These are phyloP conservation scores for Portunus trituberculatus DNA, from an alignment of 1,140 invertebrate species.

Conservation along the genomic window DNA sequence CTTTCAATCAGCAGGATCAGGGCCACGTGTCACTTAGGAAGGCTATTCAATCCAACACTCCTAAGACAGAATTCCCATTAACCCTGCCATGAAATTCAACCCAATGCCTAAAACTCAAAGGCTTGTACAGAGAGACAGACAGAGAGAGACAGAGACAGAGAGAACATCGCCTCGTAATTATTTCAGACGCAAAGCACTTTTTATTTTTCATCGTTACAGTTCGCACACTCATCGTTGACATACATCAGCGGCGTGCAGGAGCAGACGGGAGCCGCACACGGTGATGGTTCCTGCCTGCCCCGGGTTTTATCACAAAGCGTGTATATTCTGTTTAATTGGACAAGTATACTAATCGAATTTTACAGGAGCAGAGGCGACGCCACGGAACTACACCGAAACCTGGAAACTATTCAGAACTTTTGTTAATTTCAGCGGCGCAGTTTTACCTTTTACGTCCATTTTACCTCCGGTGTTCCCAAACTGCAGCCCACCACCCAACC, in stretches of 20 bases:
- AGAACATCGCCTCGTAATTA: not conserved
- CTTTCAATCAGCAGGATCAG: too few relatives aligned
- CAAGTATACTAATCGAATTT: slow-evolving; percentile 24
- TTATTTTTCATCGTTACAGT: not conserved
- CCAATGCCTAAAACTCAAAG: too few relatives aligned
- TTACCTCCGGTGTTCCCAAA: slow-evolving; percentile 7
- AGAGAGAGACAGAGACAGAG: too few relatives aligned
- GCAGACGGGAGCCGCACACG: not conserved
- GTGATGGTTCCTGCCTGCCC: not conserved
- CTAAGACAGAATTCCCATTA: too few relatives aligned
- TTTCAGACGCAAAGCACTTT: not conserved
- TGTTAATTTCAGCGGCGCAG: slow-evolving; percentile 2
- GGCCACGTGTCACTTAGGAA: too few relatives aligned
- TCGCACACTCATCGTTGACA: slow-evolving; percentile 7
- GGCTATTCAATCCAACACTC: too few relatives aligned
- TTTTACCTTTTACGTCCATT: slow-evolving; percentile 14
- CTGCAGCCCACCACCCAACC: not conserved
- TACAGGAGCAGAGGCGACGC: slow-evolving; percentile 8
- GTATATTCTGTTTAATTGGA: slow-evolving; percentile 24
- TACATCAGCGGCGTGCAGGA: not conserved
- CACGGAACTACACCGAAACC: slow-evolving; percentile 18
- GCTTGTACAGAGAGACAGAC: too few relatives aligned
- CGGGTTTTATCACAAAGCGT: not conserved
- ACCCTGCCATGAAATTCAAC: too few relatives aligned
- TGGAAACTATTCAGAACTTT: slow-evolving; percentile 14